Evolutionary conservation across 2,113 vertebrate genomes (phyloP).

Genomic region (Trinectes maculatus): DNA sequence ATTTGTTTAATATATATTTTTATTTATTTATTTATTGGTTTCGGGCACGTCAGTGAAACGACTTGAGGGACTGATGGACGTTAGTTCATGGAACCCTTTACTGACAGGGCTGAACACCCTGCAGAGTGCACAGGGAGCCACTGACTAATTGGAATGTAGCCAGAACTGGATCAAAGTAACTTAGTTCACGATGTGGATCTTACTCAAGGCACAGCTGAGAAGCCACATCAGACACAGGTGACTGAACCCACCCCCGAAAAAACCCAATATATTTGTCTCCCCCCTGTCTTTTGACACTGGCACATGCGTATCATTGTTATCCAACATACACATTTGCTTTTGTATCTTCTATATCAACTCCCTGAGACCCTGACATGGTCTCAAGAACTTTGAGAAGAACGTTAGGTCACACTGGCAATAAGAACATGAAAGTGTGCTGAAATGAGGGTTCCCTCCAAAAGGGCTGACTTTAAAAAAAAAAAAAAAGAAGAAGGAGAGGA

Average conservation of each 20-base stretch:
- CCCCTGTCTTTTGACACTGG: neutral
- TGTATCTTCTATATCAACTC: constrained; percentile 29
- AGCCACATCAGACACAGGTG: neutral
- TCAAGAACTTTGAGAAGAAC: constrained; percentile 32
- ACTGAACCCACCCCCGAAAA: neutral
- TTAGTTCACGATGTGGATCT: neutral
- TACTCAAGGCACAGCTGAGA: neutral
- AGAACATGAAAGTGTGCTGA: constrained; percentile 52
- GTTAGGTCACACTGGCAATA: constrained; percentile 27
- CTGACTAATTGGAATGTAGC: neutral
- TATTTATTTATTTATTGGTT: too few relatives aligned
- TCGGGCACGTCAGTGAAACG: neutral
- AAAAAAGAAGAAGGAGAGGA: constrained; percentile 50
- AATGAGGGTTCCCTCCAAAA: constrained; percentile 50
- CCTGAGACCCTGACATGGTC: constrained; percentile 23
- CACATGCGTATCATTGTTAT: neutral
- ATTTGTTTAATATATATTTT: too few relatives aligned
- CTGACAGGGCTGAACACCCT: neutral
- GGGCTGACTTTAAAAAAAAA: constrained; percentile 60
- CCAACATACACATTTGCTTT: constrained; percentile 19
- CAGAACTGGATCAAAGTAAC: neutral
- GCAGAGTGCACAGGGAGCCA: neutral
- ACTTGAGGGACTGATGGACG: neutral
- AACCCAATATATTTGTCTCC: neutral
- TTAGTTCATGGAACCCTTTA: neutral